Evolutionary conservation across 2,113 vertebrate species (phyloP).

Genomic region (Tauraco erythrolophus): DNA sequence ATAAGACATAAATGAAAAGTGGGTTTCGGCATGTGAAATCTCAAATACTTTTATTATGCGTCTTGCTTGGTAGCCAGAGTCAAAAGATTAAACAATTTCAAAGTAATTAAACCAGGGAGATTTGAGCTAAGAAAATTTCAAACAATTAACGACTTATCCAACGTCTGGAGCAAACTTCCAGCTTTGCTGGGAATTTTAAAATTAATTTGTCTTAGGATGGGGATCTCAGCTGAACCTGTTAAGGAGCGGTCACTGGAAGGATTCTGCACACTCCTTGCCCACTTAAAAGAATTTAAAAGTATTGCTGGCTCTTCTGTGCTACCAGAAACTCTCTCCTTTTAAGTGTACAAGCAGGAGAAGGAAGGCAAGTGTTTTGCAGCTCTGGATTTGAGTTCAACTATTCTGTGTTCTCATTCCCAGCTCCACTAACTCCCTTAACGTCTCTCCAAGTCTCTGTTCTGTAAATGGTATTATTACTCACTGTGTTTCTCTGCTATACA

Average conservation of each 20-base stretch:
- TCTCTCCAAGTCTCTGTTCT: background rate
- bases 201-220: background rate
- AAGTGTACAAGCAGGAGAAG: background rate
- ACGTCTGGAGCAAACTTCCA: conserved; percentile 1
- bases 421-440: background rate
- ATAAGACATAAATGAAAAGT: conserved; percentile 38
- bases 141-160: background rate
- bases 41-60: background rate
- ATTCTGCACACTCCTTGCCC: background rate
- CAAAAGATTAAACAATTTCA: conserved; percentile 47
- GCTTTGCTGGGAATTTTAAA: conserved; percentile 4
- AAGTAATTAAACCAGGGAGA: conserved; percentile 13
- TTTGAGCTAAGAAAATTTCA: conserved; percentile 4
- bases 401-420: background rate
- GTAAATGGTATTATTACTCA: background rate
- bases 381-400: background rate
- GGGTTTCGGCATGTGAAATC: background rate
- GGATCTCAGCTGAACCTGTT: background rate
- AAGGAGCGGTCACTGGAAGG: background rate
- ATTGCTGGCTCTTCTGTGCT: background rate
- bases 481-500: background rate
- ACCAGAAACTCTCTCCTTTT: background rate
- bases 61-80: background rate
- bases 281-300: background rate
- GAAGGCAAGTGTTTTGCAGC: background rate